phyloP scores from a whole-genome alignment of 2,797 vertebrate genomes.

The Sebastes ruberrimus region DNA sequence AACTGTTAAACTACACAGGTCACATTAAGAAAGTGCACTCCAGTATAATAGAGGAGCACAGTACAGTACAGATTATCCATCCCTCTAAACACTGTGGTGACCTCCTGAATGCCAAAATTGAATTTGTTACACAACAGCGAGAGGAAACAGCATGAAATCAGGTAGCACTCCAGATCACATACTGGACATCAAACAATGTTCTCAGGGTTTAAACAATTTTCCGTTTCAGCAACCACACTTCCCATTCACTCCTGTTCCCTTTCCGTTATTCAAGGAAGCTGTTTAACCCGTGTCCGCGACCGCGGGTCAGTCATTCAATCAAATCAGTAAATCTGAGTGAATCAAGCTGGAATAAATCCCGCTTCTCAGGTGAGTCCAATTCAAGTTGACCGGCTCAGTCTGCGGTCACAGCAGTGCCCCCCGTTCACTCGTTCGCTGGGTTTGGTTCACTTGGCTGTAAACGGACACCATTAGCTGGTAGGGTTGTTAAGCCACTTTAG shows the following conservation, averaged over 20 bases:
- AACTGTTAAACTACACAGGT: background rate
- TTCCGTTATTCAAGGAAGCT: slow-evolving; percentile 45
- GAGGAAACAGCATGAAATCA: slow-evolving; percentile 66
- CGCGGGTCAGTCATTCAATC: slow-evolving; percentile 60
- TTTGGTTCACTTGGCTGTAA: slow-evolving; percentile 73
- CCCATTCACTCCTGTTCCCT: slow-evolving; percentile 55
- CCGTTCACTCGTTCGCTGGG: slow-evolving; percentile 51
- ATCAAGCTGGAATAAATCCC: slow-evolving; percentile 68
- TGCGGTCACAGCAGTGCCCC: slow-evolving; percentile 72
- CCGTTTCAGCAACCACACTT: slow-evolving; percentile 55
- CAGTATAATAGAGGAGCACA: background rate
- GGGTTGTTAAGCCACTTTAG: slow-evolving; percentile 69
- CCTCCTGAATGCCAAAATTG: slow-evolving; percentile 39
- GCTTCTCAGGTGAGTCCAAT: slow-evolving; percentile 63
- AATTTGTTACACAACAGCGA: slow-evolving; percentile 58
- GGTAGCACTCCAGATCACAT: slow-evolving; percentile 59
- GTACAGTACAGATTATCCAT: background rate
- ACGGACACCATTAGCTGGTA: slow-evolving; percentile 68
- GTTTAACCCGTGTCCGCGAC: slow-evolving; percentile 53
- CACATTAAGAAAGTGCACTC: background rate
- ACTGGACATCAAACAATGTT: slow-evolving; percentile 69
- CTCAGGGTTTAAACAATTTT: slow-evolving; percentile 69
- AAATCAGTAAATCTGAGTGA: slow-evolving; percentile 67
- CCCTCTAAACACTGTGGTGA: background rate
- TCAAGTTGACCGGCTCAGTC: slow-evolving; percentile 71